Evolutionary conservation across 2,113 vertebrate genomes (phyloP), one percentile per base, ranked within the genome.

Genomic region (Apistogramma diplotaenia): DNA sequence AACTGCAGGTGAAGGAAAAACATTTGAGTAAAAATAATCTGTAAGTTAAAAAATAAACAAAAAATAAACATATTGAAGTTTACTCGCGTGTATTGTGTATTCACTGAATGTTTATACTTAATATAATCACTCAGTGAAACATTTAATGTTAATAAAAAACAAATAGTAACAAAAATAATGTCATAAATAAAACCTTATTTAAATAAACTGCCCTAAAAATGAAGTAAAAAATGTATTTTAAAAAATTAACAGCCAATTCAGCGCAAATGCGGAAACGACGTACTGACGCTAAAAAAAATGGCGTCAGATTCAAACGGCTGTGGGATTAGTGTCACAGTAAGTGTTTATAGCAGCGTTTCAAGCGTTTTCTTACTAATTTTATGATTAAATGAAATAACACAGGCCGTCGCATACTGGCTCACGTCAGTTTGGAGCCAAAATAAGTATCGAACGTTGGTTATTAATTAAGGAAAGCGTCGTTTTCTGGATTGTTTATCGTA

Each of bases 291-390:
- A 54, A 90, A 92, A 54, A 90, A 92, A 57, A 94, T 93, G 94
- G 94, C 94, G 94, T 95, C 92, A 74, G 88, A 91, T 96, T 95
- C 79, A 94, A 95, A 95, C 86, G 13, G 67, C 3, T 35, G 1
- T 0, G 0, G 4, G 6, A 8, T 4, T 0, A 37, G 3, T 54
- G 27, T 79, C 1, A 2, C 62, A 9, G 86, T 90, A 58, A 83
- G 85, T 89, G 37, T 67, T 35, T 57, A 2, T 21, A 21, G 74
- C 12, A 18, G 2, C 18, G 5, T 8, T 23, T 75, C 35, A 2
- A 1, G 0, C 0, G 3, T 7, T 76, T 71, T 76, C 0, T 21
- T 2, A 1, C 12, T 5, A 11, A 16, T n/a, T 1, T 31, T 40
- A 1, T 29, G 2, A 1, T 2, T 4, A 8, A 1, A 1, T 2